Percentiles rank a stretch among this genome's conserved stretches.
phyloP scores from a whole-genome alignment of 2,888 invertebrate genomes.

The Deilephila elpenor region DNA sequence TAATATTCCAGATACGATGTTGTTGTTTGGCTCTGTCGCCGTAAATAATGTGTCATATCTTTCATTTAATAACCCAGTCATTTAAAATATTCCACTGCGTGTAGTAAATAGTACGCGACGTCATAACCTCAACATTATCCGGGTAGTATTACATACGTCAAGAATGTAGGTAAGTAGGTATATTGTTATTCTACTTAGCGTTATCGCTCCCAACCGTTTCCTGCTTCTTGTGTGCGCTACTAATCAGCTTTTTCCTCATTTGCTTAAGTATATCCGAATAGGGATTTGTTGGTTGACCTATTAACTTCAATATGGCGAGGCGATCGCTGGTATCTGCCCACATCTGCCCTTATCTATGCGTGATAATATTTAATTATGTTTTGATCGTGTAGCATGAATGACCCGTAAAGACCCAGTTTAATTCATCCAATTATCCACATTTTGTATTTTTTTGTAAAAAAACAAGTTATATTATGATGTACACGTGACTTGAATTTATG shows the following conservation, averaged over 20 bases:
- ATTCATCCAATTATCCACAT: too few species aligned
- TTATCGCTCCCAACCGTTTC: slow-evolving; percentile 29
- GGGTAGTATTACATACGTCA: neutral
- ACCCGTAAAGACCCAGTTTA: too few species aligned
- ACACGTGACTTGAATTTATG: too few species aligned
- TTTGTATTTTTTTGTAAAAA: too few species aligned
- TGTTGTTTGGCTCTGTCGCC: too few species aligned
- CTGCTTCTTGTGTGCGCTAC: slow-evolving; percentile 25
- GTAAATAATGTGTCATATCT: neutral
- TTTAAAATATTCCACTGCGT: neutral
- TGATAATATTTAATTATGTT: too few species aligned
- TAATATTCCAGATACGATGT: too few species aligned
- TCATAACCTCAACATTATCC: neutral
- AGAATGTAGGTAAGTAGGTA: slow-evolving; percentile 23
- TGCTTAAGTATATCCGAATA: slow-evolving; percentile 24
- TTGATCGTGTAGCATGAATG: too few species aligned
- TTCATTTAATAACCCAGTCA: neutral
- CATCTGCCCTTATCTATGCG: too few species aligned
- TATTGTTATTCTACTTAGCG: slow-evolving; percentile 28
- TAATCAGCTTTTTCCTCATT: slow-evolving; percentile 30
- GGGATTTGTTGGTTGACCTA: slow-evolving; percentile 1
- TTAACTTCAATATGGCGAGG: neutral
- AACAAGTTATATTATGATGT: too few species aligned
- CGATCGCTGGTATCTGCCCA: neutral
- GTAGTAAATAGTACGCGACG: neutral